Base-by-base conservation (phyloP, 2,113 vertebrate genomes). In the Phaetusa simplex region DNA sequence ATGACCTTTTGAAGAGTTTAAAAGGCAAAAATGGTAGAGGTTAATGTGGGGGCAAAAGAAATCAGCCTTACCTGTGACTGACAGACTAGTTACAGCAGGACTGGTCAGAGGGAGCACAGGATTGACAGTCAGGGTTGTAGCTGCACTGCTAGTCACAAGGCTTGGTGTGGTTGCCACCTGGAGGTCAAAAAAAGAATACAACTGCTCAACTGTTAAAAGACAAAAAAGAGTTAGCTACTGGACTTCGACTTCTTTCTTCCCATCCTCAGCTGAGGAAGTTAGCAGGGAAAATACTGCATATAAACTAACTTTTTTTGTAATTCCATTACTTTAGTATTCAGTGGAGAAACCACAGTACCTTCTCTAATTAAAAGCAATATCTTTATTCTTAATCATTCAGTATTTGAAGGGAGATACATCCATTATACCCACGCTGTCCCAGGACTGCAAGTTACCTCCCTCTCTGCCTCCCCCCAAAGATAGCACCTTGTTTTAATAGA, bases 121-220 rank as follows among this genome's bases (percentile, higher is more conserved):
- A 97, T 99, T 99, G 98, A 99, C 99, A 91, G 99, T 99, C 98
- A 99, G 98, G 88, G 99, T 99, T 94, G 99, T 99, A 93, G 99
- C 98, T 90, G 99, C 98, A 97, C 98, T 99, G 98, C 99, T 99
- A 95, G 98, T 99, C 98, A 99, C 99, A 98, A 99, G 99, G 99
- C 99, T 99, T 86, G 99, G 99, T n/a, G 99, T 99, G 98, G 99
- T 99, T 97, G 99, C 98, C 98, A 99, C 99, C 99, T 99, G 97
- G 23, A 98, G 98, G 97, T 93, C 70, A 94, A 76, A 97, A 40
- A 88, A 59, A 14, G 73, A 95, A 94, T 50, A 95, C n/a, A 94
- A 20, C 83, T 94, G 90, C 55, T 93, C 47, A 96, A 53, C 22
- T 66, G 45, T 55, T 77, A 66, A 50, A 59, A 74, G 49, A 49